Conservation (phyloP, 2,888 invertebrate genomes). For the Metallyticus violacea region DNA sequence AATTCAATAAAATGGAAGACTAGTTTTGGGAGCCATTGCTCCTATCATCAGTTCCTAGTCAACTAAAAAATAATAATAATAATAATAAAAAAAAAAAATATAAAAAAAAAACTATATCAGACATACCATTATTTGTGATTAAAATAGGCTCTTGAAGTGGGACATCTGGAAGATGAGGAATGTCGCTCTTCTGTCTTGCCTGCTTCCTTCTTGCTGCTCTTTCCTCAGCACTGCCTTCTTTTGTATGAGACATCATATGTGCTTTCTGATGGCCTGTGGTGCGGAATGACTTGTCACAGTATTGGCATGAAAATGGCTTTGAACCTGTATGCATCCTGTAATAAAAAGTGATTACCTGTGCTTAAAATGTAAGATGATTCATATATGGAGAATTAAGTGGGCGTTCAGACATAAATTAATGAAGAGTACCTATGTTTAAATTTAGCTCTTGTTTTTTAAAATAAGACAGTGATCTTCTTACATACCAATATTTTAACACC, state of each 20-base stretch:
- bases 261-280: conserved; percentile 50
- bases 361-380: background rate
- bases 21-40: too few relatives aligned
- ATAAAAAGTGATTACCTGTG: background rate
- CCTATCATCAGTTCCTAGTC: too few relatives aligned
- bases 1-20: too few relatives aligned
- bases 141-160: conserved; percentile 55
- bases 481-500: too few relatives aligned
- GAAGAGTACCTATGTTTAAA: too few relatives aligned
- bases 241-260: conserved; percentile 37
- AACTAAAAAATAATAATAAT: too few relatives aligned
- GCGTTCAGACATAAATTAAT: too few relatives aligned
- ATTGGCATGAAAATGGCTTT: conserved; percentile 49
- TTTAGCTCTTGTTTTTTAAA: too few relatives aligned
- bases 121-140: conserved; percentile 46
- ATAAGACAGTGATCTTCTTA: too few relatives aligned
- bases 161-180: conserved; percentile 45
- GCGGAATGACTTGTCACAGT: conserved; percentile 50
- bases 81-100: too few relatives aligned
- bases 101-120: background rate
- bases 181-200: background rate
- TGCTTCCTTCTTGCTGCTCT: background rate
- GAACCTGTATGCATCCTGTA: conserved; percentile 48
- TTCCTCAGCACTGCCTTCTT: background rate
- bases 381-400: conserved; percentile 12